Evolutionary conservation across 2,113 vertebrate genomes (phyloP), one percentile per base, ranked within the genome.

Genomic region (Syrrhaptes paradoxus): DNA sequence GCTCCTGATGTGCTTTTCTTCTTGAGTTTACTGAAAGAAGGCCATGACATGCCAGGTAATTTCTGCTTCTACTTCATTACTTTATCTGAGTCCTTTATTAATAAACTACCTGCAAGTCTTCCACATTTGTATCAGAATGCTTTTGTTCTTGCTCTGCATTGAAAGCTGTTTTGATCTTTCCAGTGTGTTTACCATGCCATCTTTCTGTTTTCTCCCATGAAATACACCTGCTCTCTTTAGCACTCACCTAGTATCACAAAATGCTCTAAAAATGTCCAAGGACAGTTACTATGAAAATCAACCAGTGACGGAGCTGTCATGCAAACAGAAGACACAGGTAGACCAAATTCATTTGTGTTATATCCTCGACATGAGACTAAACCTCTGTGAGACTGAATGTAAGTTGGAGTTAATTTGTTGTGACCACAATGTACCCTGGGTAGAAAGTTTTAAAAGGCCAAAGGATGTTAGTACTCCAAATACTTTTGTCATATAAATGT

Each of bases 91-190:
- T 74, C 9, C 55, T 75, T 71, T 48, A 82, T 63, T 57, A 79
- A 92, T 59, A 71, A 86, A 74, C 76, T 85, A 85, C 91, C 75
- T 95, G 7, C 31, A 78, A 62, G 57, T 61, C 11, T 28, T 84
- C 31, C 19, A 49, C 3, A 1, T 95, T 95, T 92, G 17, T 61
- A 71, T 57, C 91, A 77, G 65, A 58, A 51, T 59, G 52, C 11
- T 87, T 68, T 71, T 75, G 13, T 32, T 85, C 57, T 45, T 63
- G 11, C 6, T 83, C 49, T 76, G 10, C 57, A 28, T 6, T 62
- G 51, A 74, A 96, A 92, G 63, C 11, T n/a, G 2, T 63, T 96
- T 93, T 95, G 48, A 95, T 92, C 36, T 91, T 81, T 75, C 17
- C 9, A 52, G 49, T 48, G n/a, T 77, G 58, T 91, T 95, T 92